Percentiles rank a stretch among this genome's conserved stretches.
Evolutionary conservation across 1,140 invertebrate species (phyloP).

Genomic region (Euwallacea fornicatus): DNA sequence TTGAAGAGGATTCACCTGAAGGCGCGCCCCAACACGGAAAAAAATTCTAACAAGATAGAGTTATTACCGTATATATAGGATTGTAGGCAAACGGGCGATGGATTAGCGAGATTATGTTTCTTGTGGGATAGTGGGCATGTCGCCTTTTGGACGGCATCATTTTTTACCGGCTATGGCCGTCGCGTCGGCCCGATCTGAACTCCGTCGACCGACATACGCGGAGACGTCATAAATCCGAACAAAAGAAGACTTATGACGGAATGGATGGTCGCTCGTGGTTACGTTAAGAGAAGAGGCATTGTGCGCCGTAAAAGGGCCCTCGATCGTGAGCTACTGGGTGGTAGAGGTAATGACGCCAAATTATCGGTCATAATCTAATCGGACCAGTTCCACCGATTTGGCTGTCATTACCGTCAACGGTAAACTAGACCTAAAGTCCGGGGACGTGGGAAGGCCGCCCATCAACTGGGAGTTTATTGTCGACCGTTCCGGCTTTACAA

Average conservation of each 20-base stretch:
- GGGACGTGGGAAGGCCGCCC: too few relatives aligned
- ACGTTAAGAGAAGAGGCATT: conserved; percentile 31
- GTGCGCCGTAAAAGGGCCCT: conserved; percentile 31
- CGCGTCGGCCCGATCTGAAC: background rate
- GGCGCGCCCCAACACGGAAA: conserved; percentile 10
- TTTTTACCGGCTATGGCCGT: conserved; percentile 7
- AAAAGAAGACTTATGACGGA: conserved; percentile 33
- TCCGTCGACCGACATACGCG: conserved; percentile 14
- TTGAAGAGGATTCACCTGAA: conserved; percentile 16
- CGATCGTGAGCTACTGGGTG: conserved; percentile 37
- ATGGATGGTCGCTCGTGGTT: conserved; percentile 16
- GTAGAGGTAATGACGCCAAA: conserved; percentile 33
- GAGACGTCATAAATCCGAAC: conserved; percentile 27
- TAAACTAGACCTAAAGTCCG: too few relatives aligned
- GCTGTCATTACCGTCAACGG: background rate
- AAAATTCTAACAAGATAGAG: conserved; percentile 24
- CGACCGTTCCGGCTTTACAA: background rate
- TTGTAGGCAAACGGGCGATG: conserved; percentile 29
- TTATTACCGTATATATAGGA: conserved; percentile 19
- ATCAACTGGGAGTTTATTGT: too few relatives aligned
- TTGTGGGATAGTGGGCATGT: conserved; percentile 19
- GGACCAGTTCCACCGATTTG: conserved; percentile 32
- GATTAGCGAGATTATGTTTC: conserved; percentile 26
- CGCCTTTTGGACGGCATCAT: conserved; percentile 22
- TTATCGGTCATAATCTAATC: conserved; percentile 33